Evolutionary conservation across 64 coral and sea anemone species (phyloP), one percentile per base, ranked within the genome.

Genomic region (Pocillopora verrucosa): DNA sequence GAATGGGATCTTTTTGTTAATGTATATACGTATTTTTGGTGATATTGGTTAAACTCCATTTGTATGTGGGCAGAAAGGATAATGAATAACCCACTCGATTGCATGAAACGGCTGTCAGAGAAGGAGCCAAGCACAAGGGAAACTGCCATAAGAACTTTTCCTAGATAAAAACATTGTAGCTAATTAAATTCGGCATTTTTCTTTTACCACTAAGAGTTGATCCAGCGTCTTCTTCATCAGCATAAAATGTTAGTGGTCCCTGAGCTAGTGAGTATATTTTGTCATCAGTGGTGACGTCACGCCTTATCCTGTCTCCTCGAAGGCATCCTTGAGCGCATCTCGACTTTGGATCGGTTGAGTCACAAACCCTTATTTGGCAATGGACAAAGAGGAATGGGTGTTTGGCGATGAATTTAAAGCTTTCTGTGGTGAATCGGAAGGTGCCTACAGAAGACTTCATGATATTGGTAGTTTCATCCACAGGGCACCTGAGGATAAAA

Each of bases 381-480:
- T 95, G 94, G 60, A 95, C 86, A 64, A 95, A 95, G 37, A 95
- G 89, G 58, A 95, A 95, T 7, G 94, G 94, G 37, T 91, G 90
- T 26, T 91, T 80, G 34, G 89, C 84, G 34, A 95, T 77, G 74
- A 95, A 95, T 63, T 95, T 95, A 72, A 95, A 95, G 1, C 76
- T 79, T 63, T 95, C 86, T 4, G 92, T 73, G 34, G 90, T 95
- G 73, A 92, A 95, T 5, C 94, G 84, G 16, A 22, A 67, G 16
- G 22, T 67, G 12, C 64, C 64, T 20, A 67, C 64, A 20, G 16
- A 1, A 20, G 16, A 67, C 5, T 4, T 11, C 6, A 67, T 17
- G 22, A 67, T 22, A 20, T 22, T 67, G 17, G 17, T 67, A 7
- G 64, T 67, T 67, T 67, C 64, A 67, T 67, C 64, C 16, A 67